Percentiles rank a stretch among this genome's conserved stretches.
Evolutionary conservation across 1,140 invertebrate species (phyloP).

Genomic region (Conus ventricosus): DNA sequence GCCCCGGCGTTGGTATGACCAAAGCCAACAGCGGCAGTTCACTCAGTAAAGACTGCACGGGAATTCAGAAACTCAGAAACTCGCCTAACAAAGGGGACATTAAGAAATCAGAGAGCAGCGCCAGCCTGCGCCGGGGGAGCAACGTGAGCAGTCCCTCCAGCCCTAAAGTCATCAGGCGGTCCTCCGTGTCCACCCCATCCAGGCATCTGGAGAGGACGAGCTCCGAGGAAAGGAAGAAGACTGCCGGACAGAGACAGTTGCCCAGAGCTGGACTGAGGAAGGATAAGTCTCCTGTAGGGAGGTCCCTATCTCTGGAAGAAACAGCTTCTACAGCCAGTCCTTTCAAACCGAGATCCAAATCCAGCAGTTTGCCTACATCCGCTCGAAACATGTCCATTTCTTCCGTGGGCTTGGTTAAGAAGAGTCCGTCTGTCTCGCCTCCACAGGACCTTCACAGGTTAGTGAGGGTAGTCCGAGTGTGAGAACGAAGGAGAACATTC

Average conservation of each 20-base stretch:
- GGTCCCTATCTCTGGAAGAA: slow-evolving; percentile 26
- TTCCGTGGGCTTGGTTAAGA: slow-evolving; percentile 61
- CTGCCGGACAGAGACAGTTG: slow-evolving; percentile 79
- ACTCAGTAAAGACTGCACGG: slow-evolving; percentile 39
- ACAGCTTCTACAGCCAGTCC: not conserved
- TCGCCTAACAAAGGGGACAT: slow-evolving; percentile 54
- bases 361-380: slow-evolving; percentile 39
- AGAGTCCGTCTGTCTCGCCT: slow-evolving; percentile 3
- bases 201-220: not conserved
- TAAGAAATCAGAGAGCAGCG: slow-evolving; percentile 72
- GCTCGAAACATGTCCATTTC: slow-evolving; percentile 62
- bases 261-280: slow-evolving; percentile 91
- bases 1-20: slow-evolving; percentile 50
- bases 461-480: not conserved
- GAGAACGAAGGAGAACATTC: not conserved
- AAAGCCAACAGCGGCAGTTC: slow-evolving; percentile 51
- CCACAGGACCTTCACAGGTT: not conserved
- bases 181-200: not conserved
- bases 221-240: not conserved
- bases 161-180: slow-evolving; percentile 41
- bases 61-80: not conserved
- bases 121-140: slow-evolving; percentile 63
- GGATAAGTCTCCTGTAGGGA: slow-evolving; percentile 64
- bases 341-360: slow-evolving; percentile 34
- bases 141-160: slow-evolving; percentile 63